Evolutionary conservation across 2,797 vertebrate species (phyloP).

Genomic region (Gymnothorax javanicus): DNA sequence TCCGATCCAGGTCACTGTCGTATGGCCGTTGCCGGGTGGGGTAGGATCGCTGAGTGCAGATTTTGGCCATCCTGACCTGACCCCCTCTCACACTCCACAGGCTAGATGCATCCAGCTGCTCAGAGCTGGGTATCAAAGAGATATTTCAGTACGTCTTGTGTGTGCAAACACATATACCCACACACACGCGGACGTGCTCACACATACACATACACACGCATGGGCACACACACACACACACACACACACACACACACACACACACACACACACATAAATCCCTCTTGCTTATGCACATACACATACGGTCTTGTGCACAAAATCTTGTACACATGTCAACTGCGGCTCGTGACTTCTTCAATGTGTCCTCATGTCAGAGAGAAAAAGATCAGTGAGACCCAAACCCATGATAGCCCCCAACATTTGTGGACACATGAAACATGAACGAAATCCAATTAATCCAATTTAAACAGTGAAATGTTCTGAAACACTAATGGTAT

Average conservation of each 20-base stretch:
- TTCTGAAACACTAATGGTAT: too few species aligned
- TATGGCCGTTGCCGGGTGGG: constrained; percentile 57
- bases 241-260: not conserved
- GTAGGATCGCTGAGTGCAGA: constrained; percentile 75
- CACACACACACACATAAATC: not conserved
- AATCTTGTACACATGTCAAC: not conserved
- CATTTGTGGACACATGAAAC: too few species aligned
- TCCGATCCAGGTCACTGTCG: constrained; percentile 73
- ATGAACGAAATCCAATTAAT: too few species aligned
- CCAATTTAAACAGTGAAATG: too few species aligned
- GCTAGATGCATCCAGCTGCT: constrained; percentile 56
- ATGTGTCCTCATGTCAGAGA: not conserved
- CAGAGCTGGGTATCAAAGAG: constrained; percentile 43
- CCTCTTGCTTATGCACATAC: not conserved
- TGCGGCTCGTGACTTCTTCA: not conserved
- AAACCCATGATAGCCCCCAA: too few species aligned
- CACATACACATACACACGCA: too few species aligned
- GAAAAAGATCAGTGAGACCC: too few species aligned
- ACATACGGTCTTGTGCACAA: not conserved
- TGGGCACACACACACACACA: not conserved
- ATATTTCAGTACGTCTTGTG: not conserved
- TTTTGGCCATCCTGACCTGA: constrained; percentile 67
- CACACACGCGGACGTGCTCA: not conserved
- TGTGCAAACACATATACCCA: not conserved
- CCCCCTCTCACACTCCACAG: constrained; percentile 32